These are phyloP conservation scores for Apus apus DNA, from an alignment of 2,113 vertebrate genomes.

Conservation along the genomic window DNA sequence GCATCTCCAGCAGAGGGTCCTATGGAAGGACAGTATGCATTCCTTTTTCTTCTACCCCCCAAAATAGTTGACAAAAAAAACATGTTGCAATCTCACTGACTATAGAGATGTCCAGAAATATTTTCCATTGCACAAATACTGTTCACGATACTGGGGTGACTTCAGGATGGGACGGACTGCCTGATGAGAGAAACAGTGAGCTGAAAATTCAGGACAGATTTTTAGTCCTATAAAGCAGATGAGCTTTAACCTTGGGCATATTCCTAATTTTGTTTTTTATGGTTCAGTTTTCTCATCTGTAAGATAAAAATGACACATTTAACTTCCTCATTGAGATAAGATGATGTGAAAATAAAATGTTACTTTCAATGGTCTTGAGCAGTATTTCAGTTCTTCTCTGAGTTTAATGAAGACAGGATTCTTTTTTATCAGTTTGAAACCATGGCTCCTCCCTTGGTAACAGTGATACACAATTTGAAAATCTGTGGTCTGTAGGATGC, in stretches of 20 bases:
- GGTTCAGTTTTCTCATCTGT: background rate
- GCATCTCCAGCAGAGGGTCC: background rate
- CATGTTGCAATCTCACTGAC: background rate
- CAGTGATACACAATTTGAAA: background rate
- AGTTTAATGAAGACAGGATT: background rate
- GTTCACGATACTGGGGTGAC: background rate
- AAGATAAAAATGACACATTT: background rate
- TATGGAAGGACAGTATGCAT: background rate
- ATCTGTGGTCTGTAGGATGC: background rate
- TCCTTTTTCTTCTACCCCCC: background rate
- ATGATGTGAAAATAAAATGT: background rate
- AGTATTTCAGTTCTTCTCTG: background rate
- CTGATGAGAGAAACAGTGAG: background rate
- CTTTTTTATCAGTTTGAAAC: background rate
- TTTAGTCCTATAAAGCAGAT: background rate
- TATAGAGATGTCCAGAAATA: background rate
- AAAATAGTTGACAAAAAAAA: background rate
- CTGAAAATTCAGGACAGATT: background rate
- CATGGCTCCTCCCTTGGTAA: background rate
- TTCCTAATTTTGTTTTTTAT: background rate
- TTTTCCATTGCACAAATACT: background rate
- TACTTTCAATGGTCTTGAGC: background rate
- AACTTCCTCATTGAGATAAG: background rate
- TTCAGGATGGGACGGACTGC: background rate
- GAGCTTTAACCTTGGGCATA: background rate